Base-by-base conservation (phyloP, 1,140 invertebrate species). In the Aphis gossypii region DNA sequence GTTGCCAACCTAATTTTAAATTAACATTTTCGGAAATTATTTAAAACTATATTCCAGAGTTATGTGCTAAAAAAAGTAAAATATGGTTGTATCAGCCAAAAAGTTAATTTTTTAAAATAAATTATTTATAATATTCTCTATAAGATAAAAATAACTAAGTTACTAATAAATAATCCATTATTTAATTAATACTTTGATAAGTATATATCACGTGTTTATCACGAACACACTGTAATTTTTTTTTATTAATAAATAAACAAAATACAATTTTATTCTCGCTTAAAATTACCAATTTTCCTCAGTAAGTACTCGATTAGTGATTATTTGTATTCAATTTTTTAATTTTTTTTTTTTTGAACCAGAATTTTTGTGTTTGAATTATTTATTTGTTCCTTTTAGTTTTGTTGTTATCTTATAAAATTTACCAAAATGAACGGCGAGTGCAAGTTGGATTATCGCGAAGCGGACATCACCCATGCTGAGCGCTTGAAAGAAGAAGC, bases 161-260 rank as follows among this genome's bases (percentile, higher is more conserved):
- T 46, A 18, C 18, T 23, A 48, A 18, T 54, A 54, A 21, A 23
- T 51, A 23, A 51, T 88, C 46, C 86, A 46, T 54, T 88, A 51
- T 25, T 23, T 5, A 76, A 14, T 76, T 38, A 25, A 44, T 30
- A 60, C 44, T 91, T 92, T 92, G 90, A 92, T 92, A 92, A 93
- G 48, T 93, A 60, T 44, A 90, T 46, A 83, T 93, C 92, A 93
- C 92, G 92, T 93, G 92, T 86, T 93, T 92, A 84, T 93, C 76
- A 93, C 35, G 92, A 93, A 93, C 48, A 38, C 92, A 93, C 92
- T 93, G 92, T 86, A 84, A 41, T 48, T 84, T 86, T 93, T 84
- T 84, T 54, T 86, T 41, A 56, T 56, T 46, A 86, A 92, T 48
- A 92, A 82, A 93, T 93, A 93, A 93, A 93, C 92, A 93, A 93